Evolutionary conservation across 2,888 invertebrate species (phyloP), one percentile per base, ranked within the genome.

Genomic region (Eupeodes luniger): DNA sequence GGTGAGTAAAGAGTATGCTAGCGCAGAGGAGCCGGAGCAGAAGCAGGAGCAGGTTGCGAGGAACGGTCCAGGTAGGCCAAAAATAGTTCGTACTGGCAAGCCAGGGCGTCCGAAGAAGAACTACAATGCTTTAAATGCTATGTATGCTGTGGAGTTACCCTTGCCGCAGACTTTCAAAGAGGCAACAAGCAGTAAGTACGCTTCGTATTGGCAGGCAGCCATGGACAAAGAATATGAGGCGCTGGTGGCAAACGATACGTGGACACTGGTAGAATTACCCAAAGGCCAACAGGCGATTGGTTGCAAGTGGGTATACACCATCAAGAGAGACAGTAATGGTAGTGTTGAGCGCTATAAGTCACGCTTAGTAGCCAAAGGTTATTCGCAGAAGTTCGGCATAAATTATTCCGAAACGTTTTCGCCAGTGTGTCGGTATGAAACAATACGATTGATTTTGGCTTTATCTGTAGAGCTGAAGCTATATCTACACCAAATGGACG

Each of bases 391-490:
- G 19, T 80, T 70, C 66, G 89, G 90, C 2, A 47, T 84, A 10
- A 67, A 90, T 49, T 90, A 84, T 44, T 40, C n/a, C 0, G 90
- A 90, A 62, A 90, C 89, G 1, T 90, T 89, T 64, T 89, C 90
- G 51, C 88, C 90, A 19, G 89, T 89, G 53, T 57, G 81, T 11
- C 80, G 89, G 53, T 77, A 85, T 61, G 78, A 77, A 64, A 90
- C 85, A 9, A 83, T 90, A 57, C 83, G 87, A 0, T 69, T 79
- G 72, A 4, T 89, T 27, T 75, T 90, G 57, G 90, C 90, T 1
- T 16, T 90, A 1, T 78, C 90, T 5, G 89, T 53, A 2, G 87
- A 89, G 66, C 51, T 79, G 4, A 70, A 89, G 36, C 34, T 90
- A 19, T 62, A 89, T 53, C 36, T 90, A 5, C 85, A 90, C 27